Percentiles rank a stretch among this genome's conserved stretches.
Evolutionary conservation across 1,140 invertebrate genomes (phyloP).

Genomic region (Ditylenchus dipsaci): DNA sequence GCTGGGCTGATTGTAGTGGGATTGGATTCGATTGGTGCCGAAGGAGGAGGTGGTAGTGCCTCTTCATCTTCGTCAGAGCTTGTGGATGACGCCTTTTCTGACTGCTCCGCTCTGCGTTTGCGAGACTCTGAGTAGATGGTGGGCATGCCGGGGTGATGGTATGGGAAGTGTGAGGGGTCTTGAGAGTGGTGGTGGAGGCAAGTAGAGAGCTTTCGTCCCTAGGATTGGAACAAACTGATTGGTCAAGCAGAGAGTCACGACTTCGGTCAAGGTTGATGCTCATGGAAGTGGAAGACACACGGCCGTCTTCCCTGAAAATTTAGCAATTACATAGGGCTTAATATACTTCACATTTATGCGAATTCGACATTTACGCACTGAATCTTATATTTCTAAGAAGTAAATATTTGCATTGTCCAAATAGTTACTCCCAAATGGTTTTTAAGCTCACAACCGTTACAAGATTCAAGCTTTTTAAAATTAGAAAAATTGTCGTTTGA

Average conservation of each 20-base stretch:
- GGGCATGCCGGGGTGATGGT: not conserved
- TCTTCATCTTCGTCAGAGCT: constrained; percentile 14
- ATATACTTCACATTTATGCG: too few relatives aligned
- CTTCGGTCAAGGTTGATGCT: constrained; percentile 52
- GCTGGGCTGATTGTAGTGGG: too few relatives aligned
- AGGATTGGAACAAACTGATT: constrained; percentile 53
- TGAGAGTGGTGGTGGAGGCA: not conserved
- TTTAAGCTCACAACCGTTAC: too few relatives aligned
- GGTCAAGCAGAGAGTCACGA: constrained; percentile 44
- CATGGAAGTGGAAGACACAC: constrained; percentile 33
- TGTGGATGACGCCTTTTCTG: not conserved
- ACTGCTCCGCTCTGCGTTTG: not conserved
- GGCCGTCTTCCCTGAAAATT: constrained; percentile 32
- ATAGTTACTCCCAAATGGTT: too few relatives aligned
- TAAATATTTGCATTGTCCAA: too few relatives aligned
- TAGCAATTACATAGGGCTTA: too few relatives aligned
- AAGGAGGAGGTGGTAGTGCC: constrained; percentile 12
- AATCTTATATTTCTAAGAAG: too few relatives aligned
- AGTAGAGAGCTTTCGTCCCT: constrained; percentile 31
- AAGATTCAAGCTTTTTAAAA: too few relatives aligned
- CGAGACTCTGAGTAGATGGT: not conserved
- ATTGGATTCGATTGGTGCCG: not conserved
- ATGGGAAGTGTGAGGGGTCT: not conserved
- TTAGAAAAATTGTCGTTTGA: too few relatives aligned
- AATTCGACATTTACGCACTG: too few relatives aligned